Base-by-base conservation (phyloP, 1,140 invertebrate species). In the Arctopsyche grandis region DNA sequence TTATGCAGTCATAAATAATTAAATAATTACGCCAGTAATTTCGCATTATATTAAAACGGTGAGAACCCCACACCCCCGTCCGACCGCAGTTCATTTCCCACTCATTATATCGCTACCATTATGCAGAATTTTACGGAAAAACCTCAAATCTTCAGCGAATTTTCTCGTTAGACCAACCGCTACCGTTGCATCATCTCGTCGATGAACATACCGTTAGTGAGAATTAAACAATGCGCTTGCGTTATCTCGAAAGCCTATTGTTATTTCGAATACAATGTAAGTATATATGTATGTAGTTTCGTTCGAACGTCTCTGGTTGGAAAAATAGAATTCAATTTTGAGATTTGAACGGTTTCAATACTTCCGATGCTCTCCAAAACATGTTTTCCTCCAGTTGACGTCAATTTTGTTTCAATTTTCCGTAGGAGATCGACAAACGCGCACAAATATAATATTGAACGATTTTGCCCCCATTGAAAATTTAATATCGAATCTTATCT, bases 1-100 rank as follows among this genome's bases (percentile, higher is more conserved):
- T 76, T 76, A 63, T 76, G 74, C 74, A 76, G 74, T 76, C 74
- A 24, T 76, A 76, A 76, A 76, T 76, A 76, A 63, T 76, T 76
- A 76, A 76, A 76, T 76, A 76, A 76, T 76, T 58, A 58, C 26
- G 74, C 52, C 52, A 43, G 74, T 76, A 76, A 76, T 63, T 76
- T 76, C 38, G 52, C 74, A 60, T 76, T 76, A 63, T 63, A 63
- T 76, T 76, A 76, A 76, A 63, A 74, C 38, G 74, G 71, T 24
- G 44, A n/a, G 10, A 73, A 4, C 9, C 16, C 70, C 71, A n/a
- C 21, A 26, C 24, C 48, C 16, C 44, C 69, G 21, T n/a, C 29
- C n/a, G 43, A 22, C 14, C 29, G 71, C 71, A n/a, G 16, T 74
- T 74, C 69, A 19, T 73, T 73, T 73, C 56, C 56, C 56, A 60